Conservation (phyloP, 2,888 invertebrate genomes). For the Alentia gelatinosa region DNA sequence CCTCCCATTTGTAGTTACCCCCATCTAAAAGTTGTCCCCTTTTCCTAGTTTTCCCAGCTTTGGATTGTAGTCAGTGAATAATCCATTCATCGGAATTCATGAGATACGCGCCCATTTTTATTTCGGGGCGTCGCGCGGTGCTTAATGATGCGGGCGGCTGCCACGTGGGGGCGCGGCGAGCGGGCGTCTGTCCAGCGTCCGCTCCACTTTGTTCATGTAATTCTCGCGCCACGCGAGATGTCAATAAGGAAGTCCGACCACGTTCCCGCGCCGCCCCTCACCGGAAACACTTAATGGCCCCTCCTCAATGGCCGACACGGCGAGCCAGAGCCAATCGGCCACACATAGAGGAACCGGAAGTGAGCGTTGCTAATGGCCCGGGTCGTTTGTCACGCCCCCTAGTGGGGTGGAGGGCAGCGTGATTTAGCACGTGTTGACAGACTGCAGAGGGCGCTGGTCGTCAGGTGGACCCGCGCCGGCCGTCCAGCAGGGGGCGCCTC, state of each 20-base stretch:
- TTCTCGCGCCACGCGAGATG: background rate
- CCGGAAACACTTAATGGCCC: slow-evolving; percentile 3
- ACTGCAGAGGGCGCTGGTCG: slow-evolving; percentile 5
- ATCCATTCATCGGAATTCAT: background rate
- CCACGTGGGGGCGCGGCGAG: background rate
- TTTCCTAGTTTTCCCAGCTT: no score
- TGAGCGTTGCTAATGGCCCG: slow-evolving; percentile 14
- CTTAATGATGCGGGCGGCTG: background rate
- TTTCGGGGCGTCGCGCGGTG: background rate
- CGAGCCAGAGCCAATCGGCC: background rate
- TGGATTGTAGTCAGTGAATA: background rate
- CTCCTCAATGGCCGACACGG: background rate
- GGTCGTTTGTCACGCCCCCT: slow-evolving; percentile 29
- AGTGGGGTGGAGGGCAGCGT: background rate
- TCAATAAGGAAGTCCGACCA: background rate
- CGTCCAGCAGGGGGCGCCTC: background rate
- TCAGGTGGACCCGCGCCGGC: background rate
- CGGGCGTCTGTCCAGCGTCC: background rate
- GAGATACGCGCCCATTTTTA: background rate
- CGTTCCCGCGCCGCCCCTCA: background rate
- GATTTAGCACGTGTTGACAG: slow-evolving; percentile 15
- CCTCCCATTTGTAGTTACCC: no score
- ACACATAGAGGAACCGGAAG: slow-evolving; percentile 21
- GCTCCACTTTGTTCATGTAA: slow-evolving; percentile 16
- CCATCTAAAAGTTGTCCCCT: no score